These are phyloP conservation scores for Drosophila fulvimacula DNA, from an alignment of 2,888 invertebrate genomes.

Conservation along the genomic window DNA sequence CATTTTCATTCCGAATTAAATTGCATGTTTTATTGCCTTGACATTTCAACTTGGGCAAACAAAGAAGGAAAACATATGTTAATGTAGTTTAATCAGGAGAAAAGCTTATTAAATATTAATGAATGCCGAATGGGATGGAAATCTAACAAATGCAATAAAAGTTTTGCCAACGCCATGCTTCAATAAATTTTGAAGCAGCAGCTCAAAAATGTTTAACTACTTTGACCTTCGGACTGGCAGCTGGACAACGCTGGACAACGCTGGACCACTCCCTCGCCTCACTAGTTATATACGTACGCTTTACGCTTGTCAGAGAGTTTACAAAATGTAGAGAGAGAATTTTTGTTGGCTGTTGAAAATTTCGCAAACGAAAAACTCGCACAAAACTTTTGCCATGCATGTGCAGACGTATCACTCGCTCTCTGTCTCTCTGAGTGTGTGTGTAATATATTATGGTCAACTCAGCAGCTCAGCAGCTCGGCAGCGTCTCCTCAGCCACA, in stretches of 20 bases:
- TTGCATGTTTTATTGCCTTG: not conserved
- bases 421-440: constrained; percentile 16
- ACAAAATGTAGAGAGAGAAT: constrained; percentile 46
- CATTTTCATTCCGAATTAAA: constrained; percentile 3
- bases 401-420: constrained; percentile 70
- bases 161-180: constrained; percentile 45
- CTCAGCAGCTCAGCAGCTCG: constrained; percentile 25
- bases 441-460: constrained; percentile 75
- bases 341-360: constrained; percentile 59
- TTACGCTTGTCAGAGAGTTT: constrained; percentile 73
- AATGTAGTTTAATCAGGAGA: constrained; percentile 38
- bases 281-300: constrained; percentile 16
- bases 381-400: constrained; percentile 61
- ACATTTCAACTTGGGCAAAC: not conserved
- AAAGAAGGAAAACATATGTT: constrained; percentile 11
- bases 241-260: constrained; percentile 50
- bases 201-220: constrained; percentile 67
- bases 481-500: constrained; percentile 7
- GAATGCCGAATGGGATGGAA: constrained; percentile 37
- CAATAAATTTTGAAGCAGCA: constrained; percentile 60
- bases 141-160: constrained; percentile 56
- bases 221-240: constrained; percentile 63
- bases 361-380: constrained; percentile 52
- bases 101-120: constrained; percentile 63
- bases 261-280: not conserved